phyloP scores from a whole-genome alignment of 1,140 invertebrate species.

The Kradibia gibbosae region DNA sequence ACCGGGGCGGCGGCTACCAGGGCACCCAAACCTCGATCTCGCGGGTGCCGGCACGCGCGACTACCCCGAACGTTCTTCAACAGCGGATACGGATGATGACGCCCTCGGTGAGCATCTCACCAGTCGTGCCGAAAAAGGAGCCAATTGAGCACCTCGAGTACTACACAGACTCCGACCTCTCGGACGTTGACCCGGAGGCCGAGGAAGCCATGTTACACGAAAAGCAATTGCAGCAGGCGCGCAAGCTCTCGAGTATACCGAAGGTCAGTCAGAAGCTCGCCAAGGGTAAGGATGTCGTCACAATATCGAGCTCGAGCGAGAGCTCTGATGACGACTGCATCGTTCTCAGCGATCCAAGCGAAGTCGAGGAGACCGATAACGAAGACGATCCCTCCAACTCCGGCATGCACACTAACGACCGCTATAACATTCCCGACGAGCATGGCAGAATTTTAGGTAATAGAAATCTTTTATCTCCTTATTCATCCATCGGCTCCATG shows the following conservation, averaged over 20 bases:
- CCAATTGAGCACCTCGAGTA: slow-evolving; percentile 65
- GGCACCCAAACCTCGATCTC: slow-evolving; percentile 67
- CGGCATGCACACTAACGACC: slow-evolving; percentile 90
- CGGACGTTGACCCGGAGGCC: slow-evolving; percentile 64
- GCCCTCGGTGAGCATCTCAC: slow-evolving; percentile 72
- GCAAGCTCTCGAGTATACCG: slow-evolving; percentile 60
- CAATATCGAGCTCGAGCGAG: slow-evolving; percentile 79
- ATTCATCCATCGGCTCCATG: too few relatives aligned
- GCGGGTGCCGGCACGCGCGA: slow-evolving; percentile 56
- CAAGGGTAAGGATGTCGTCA: slow-evolving; percentile 74
- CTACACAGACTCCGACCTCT: slow-evolving; percentile 69
- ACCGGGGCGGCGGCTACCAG: slow-evolving; percentile 58
- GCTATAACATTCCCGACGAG: slow-evolving; percentile 93
- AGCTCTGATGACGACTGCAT: slow-evolving; percentile 87
- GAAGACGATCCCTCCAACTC: slow-evolving; percentile 79
- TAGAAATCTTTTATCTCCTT: not conserved
- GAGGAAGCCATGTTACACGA: slow-evolving; percentile 53
- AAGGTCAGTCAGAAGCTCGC: slow-evolving; percentile 65
- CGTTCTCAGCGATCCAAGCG: slow-evolving; percentile 81
- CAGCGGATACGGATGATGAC: slow-evolving; percentile 73
- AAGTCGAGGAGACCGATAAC: slow-evolving; percentile 76
- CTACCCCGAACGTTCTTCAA: slow-evolving; percentile 62
- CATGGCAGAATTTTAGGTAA: slow-evolving; percentile 86
- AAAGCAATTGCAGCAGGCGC: slow-evolving; percentile 62
- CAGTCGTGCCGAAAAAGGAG: slow-evolving; percentile 70